Evolutionary conservation across 2,797 vertebrate genomes (phyloP).

Genomic region (Falco novaeseelandiae): DNA sequence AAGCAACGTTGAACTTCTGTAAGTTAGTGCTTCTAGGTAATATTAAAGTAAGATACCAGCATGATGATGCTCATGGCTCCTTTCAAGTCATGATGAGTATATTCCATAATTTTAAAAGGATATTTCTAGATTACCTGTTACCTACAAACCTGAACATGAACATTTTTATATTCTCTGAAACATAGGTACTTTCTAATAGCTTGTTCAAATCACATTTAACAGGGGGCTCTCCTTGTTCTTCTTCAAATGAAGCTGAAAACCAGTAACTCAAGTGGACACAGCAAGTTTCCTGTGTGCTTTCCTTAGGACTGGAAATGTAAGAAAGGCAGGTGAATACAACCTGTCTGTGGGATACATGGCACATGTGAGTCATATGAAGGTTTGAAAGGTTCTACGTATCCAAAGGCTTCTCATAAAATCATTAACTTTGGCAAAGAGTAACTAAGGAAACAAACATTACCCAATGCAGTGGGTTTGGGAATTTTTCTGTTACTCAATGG

Average conservation of each 20-base stretch:
- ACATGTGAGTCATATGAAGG: background rate
- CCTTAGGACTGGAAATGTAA: background rate
- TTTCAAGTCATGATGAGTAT: background rate
- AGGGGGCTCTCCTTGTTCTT: background rate
- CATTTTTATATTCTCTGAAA: background rate
- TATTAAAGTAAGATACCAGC: background rate
- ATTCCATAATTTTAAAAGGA: background rate
- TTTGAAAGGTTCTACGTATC: background rate
- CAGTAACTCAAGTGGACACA: background rate
- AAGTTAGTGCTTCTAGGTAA: background rate
- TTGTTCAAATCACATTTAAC: background rate
- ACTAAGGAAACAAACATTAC: background rate
- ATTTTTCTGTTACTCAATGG: background rate
- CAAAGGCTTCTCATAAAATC: background rate
- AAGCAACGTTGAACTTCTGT: background rate
- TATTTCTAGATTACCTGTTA: background rate
- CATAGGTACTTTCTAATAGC: background rate
- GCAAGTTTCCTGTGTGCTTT: background rate
- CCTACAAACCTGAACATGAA: background rate
- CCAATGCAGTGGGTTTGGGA: background rate
- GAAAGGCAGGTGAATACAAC: background rate
- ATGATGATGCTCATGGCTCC: background rate
- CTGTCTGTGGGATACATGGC: background rate
- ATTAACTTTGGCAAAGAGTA: background rate
- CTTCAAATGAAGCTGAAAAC: background rate